A percentile compares a stretch with the other conserved stretches of the same genome.
These are phyloP conservation scores for Dasysyrphus albostriatus DNA, from an alignment of 2,888 invertebrate genomes.

Conservation along the genomic window DNA sequence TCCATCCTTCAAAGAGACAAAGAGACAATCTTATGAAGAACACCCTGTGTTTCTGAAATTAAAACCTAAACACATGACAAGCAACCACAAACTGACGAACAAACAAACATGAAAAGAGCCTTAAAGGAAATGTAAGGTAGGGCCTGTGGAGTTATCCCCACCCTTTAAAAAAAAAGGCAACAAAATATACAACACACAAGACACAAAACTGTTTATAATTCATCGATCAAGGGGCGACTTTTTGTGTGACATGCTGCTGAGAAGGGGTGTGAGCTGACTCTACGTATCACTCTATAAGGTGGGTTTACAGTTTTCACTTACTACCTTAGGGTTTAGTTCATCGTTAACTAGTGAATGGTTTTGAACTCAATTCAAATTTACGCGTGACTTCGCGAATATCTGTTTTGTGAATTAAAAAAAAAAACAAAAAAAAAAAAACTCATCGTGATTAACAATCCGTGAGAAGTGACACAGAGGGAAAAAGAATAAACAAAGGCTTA, in stretches of 20 bases:
- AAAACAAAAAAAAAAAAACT: constrained; percentile 23
- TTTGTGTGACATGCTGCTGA: constrained; percentile 52
- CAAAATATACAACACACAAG: constrained; percentile 31
- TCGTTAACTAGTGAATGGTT: constrained; percentile 80
- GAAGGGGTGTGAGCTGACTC: constrained; percentile 49
- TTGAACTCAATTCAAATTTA: constrained; percentile 79
- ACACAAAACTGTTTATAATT: constrained; percentile 56
- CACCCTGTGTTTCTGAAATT: constrained; percentile 9
- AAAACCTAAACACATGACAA: constrained; percentile 25
- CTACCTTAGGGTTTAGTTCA: constrained; percentile 80
- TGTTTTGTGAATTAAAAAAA: constrained; percentile 2
- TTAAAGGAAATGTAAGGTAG: constrained; percentile 59
- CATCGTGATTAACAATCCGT: constrained; percentile 41
- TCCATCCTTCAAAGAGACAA: too few relatives aligned
- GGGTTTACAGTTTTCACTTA: constrained; percentile 79
- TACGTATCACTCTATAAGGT: constrained; percentile 27
- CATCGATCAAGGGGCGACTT: constrained; percentile 69
- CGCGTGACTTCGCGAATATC: constrained; percentile 31
- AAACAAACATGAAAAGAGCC: constrained; percentile 24
- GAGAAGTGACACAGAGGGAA: constrained; percentile 28
- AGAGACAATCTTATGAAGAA: neutral
- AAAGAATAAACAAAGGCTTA: constrained; percentile 36
- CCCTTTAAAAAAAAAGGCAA: constrained; percentile 14
- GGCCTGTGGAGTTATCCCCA: constrained; percentile 71
- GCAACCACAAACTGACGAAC: constrained; percentile 53